Percentiles rank a stretch among this genome's conserved stretches.
Conservation (phyloP, 2,888 invertebrate species). For the Colostygia pectinataria region DNA sequence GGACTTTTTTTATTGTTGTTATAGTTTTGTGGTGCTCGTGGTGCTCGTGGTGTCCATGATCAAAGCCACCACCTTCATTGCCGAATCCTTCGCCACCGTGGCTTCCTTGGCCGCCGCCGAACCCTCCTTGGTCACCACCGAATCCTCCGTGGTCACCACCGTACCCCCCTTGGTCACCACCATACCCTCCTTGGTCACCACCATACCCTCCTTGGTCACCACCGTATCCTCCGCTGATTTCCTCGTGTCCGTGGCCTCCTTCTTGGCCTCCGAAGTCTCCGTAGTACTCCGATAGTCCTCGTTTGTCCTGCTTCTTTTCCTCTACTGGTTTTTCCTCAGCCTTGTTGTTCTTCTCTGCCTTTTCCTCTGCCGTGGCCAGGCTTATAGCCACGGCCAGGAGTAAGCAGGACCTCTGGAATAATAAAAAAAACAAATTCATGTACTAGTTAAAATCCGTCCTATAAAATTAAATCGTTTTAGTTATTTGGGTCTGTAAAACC, state of each 20-base stretch:
- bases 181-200: conserved; percentile 31
- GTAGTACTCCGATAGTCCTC: conserved; percentile 79
- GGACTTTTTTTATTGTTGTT: conserved; percentile 87
- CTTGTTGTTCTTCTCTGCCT: conserved; percentile 70
- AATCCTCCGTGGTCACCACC: conserved; percentile 36
- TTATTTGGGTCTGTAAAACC: too few relatives aligned
- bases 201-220: conserved; percentile 34
- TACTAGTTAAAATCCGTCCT: too few relatives aligned
- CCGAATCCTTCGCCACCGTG: conserved; percentile 37
- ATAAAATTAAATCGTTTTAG: too few relatives aligned
- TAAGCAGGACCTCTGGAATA: conserved; percentile 72
- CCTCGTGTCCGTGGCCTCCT: conserved; percentile 45
- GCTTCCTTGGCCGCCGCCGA: conserved; percentile 35
- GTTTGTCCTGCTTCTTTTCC: conserved; percentile 82
- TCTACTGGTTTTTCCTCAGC: conserved; percentile 70
- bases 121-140: conserved; percentile 42
- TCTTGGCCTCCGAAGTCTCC: conserved; percentile 63
- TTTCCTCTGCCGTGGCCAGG: conserved; percentile 82
- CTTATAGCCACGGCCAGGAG: conserved; percentile 80
- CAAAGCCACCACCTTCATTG: conserved; percentile 21
- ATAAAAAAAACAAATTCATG: conserved; percentile 14
- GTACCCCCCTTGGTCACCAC: conserved; percentile 36
- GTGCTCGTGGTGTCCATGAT: conserved; percentile 54
- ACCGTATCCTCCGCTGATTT: conserved; percentile 34
- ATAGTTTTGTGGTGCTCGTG: conserved; percentile 86